These are phyloP conservation scores for Gymnorhina tibicen DNA, from an alignment of 2,113 vertebrate species.

Conservation along the genomic window DNA sequence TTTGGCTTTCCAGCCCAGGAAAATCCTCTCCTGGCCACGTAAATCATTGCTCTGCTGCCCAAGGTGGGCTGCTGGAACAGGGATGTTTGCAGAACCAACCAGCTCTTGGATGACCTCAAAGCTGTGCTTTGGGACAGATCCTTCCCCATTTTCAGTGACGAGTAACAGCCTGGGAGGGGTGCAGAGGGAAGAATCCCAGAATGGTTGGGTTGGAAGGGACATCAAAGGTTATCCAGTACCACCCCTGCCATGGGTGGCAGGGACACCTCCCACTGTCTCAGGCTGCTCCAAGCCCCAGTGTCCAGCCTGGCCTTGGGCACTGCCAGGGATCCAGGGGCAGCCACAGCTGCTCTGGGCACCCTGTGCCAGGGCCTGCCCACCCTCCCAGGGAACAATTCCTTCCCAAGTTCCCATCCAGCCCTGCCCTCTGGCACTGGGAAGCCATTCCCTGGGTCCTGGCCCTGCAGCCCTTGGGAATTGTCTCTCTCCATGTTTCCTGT, in stretches of 20 bases:
- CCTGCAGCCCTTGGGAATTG: neutral
- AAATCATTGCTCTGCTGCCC: neutral
- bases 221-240: accelerated
- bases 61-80: neutral
- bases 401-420: accelerated
- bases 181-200: neutral
- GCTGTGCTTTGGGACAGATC: neutral
- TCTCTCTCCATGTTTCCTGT: neutral
- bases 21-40: neutral
- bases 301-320: neutral
- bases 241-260: neutral
- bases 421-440: neutral
- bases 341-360: neutral
- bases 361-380: neutral
- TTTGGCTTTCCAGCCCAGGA: neutral
- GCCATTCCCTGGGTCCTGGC: neutral
- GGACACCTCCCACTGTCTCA: neutral
- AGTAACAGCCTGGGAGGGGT: neutral
- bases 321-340: neutral
- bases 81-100: neutral
- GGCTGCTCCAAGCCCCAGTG: neutral
- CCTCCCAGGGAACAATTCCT: neutral
- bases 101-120: neutral
- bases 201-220: neutral
- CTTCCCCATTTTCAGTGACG: neutral